phyloP scores from a whole-genome alignment of 2,797 vertebrate species.

The Phoxinus dragarum region DNA sequence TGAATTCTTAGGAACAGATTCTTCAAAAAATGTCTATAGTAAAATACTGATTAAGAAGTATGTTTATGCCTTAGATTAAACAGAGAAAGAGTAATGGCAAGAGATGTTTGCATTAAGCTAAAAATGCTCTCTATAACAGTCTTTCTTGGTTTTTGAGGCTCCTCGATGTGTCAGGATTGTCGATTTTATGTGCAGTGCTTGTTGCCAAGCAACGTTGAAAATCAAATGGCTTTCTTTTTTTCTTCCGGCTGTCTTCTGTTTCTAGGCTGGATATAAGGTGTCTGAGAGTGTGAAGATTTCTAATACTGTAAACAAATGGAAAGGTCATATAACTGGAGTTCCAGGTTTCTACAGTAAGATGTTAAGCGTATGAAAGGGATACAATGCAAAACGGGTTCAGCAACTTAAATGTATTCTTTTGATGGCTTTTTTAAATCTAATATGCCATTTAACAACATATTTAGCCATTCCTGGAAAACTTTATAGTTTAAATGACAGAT shows the following conservation, averaged over 20 bases:
- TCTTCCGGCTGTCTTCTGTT: conserved; percentile 7
- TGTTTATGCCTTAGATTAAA: conserved; percentile 33
- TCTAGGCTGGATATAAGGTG: conserved; percentile 9
- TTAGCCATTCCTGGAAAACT: background rate
- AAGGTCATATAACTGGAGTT: background rate
- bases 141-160: conserved; percentile 6
- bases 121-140: conserved; percentile 16
- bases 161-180: conserved; percentile 39
- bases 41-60: conserved; percentile 31
- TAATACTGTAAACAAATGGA: background rate
- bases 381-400: background rate
- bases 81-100: conserved; percentile 8
- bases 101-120: background rate
- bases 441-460: background rate
- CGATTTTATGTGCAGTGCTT: conserved; percentile 49
- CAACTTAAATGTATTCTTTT: background rate
- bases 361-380: background rate
- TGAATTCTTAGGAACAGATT: conserved; percentile 4
- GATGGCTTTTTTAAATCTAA: background rate
- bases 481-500: background rate
- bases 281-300: conserved; percentile 38
- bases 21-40: conserved; percentile 15
- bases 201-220: conserved; percentile 58
- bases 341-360: background rate
- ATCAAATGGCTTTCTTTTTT: conserved; percentile 7